Conservation (phyloP, 2,797 vertebrate species). For the Philypnodon macrostomus region DNA sequence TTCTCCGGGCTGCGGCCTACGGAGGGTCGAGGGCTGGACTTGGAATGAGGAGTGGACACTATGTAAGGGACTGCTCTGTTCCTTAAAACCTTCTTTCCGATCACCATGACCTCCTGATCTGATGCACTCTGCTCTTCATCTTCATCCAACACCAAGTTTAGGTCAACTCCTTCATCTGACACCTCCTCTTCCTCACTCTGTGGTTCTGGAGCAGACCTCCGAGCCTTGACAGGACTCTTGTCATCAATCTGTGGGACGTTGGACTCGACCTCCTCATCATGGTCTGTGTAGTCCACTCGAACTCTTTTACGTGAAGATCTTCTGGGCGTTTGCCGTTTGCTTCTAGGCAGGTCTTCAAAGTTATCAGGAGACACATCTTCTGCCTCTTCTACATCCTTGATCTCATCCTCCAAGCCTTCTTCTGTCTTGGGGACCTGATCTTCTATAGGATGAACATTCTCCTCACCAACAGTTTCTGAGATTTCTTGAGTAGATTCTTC, state of each 20-base stretch:
- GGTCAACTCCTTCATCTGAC: not conserved
- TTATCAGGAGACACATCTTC: not conserved
- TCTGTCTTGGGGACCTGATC: too few species aligned
- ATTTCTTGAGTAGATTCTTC: not conserved
- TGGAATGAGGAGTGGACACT: constrained; percentile 16
- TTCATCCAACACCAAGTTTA: not conserved
- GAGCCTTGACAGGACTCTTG: not conserved
- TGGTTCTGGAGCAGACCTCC: not conserved
- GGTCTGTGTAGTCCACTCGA: constrained; percentile 31
- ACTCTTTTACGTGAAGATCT: constrained; percentile 17
- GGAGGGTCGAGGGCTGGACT: constrained; percentile 6
- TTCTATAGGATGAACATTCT: too few species aligned
- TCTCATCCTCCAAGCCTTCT: too few species aligned
- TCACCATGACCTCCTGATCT: constrained; percentile 25
- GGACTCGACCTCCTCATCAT: not conserved
- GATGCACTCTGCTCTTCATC: constrained; percentile 15
- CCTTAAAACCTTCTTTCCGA: constrained; percentile 23
- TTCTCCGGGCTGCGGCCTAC: constrained; percentile 14
- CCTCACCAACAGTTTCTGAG: not conserved
- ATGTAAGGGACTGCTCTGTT: constrained; percentile 28
- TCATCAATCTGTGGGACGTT: not conserved
- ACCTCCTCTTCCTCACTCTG: constrained; percentile 11
- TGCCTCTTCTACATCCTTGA: not conserved
- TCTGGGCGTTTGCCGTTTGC: constrained; percentile 1
- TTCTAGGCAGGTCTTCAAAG: not conserved